phyloP scores from a whole-genome alignment of 1,140 invertebrate genomes.

The Panagrolaimus sp. region DNA sequence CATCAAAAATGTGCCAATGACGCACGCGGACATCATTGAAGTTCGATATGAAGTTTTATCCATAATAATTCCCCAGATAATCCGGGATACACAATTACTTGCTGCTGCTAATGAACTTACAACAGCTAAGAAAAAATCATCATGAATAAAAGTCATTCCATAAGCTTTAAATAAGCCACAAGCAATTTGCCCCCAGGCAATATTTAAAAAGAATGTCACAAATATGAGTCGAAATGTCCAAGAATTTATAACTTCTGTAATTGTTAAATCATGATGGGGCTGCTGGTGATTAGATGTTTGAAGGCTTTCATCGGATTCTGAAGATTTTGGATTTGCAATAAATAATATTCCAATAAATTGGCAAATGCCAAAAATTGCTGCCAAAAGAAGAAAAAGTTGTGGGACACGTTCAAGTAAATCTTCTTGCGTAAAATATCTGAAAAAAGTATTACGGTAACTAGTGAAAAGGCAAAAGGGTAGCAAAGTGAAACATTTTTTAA shows the following conservation, averaged over 20 bases:
- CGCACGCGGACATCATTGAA: conserved; percentile 43
- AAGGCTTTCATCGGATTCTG: not conserved
- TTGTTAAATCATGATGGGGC: not conserved
- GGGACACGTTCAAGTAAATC: conserved; percentile 45
- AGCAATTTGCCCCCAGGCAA: conserved; percentile 37
- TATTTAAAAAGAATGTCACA: conserved; percentile 34
- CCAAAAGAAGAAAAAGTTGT: conserved; percentile 42
- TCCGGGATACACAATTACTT: conserved; percentile 39
- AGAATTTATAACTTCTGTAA: not conserved
- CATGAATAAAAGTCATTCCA: conserved; percentile 44
- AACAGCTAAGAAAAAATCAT: conserved; percentile 47
- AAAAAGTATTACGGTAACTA: conserved; percentile 6
- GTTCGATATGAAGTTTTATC: conserved; percentile 43
- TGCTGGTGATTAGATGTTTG: not conserved
- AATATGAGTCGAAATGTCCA: conserved; percentile 28
- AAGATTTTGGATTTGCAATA: conserved; percentile 31
- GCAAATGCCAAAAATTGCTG: conserved; percentile 31
- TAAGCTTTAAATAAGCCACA: conserved; percentile 46
- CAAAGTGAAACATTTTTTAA: too few species aligned
- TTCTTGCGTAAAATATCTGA: conserved; percentile 40
- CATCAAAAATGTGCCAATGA: conserved; percentile 39
- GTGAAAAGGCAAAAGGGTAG: too few species aligned
- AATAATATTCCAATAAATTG: conserved; percentile 43
- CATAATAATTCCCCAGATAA: conserved; percentile 43
- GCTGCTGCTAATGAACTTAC: conserved; percentile 47